Conservation (phyloP, 2,888 invertebrate genomes). For the Troglohyphantes excavatus region DNA sequence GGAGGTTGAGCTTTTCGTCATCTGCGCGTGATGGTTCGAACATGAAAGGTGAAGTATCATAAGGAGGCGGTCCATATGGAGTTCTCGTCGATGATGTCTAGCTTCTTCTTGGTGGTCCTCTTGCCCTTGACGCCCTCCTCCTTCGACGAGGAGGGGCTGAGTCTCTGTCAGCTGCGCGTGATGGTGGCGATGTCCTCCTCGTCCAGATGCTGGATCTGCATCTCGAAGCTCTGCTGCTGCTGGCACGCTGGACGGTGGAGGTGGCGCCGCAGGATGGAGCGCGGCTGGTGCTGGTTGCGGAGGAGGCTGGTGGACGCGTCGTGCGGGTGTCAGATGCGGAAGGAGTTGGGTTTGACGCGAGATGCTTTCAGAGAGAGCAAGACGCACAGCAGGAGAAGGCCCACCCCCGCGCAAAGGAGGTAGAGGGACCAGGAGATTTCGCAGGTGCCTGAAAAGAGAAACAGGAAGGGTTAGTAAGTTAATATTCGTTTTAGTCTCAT, state of each 20-base stretch:
- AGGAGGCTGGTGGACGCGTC: conserved; percentile 13
- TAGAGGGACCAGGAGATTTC: conserved; percentile 86
- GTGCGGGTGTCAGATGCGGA: conserved; percentile 83
- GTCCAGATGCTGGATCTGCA: conserved; percentile 76
- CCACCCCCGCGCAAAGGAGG: conserved; percentile 83
- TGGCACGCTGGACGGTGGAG: conserved; percentile 14
- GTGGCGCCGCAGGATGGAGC: conserved; percentile 4
- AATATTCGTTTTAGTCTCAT: no score
- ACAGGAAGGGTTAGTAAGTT: no score
- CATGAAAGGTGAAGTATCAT: neutral
- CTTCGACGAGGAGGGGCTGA: neutral
- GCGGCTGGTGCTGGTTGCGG: neutral
- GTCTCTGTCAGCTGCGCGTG: conserved; percentile 74
- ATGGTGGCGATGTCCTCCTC: conserved; percentile 78
- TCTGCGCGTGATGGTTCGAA: no score
- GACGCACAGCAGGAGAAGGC: conserved; percentile 81
- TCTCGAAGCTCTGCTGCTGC: conserved; percentile 77
- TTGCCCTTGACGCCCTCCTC: conserved; percentile 4
- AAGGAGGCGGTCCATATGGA: conserved; percentile 62
- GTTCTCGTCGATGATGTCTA: conserved; percentile 36
- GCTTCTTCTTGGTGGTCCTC: neutral
- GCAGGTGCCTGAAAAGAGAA: conserved; percentile 83
- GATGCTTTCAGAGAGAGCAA: conserved; percentile 86
- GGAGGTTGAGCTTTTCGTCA: no score
- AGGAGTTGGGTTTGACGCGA: conserved; percentile 85